Percentiles rank a stretch among this genome's conserved stretches.
These are phyloP conservation scores for Anser cygnoides DNA, from an alignment of 2,113 vertebrate genomes.

Conservation along the genomic window DNA sequence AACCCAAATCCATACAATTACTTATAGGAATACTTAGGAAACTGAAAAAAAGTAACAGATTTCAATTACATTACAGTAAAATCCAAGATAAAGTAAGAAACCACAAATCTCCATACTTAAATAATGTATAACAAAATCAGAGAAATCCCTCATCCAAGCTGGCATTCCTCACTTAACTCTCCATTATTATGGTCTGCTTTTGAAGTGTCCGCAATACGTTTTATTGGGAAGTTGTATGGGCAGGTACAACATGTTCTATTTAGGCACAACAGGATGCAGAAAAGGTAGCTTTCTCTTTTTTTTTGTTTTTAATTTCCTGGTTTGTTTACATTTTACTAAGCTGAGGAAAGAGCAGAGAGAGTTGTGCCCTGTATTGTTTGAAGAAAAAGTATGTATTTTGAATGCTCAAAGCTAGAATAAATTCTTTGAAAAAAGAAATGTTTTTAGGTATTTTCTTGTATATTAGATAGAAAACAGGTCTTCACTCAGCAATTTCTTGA, in stretches of 20 bases:
- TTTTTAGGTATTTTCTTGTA: rapidly evolving
- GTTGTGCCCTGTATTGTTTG: neutral
- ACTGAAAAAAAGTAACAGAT: neutral
- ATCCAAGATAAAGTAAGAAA: conserved; percentile 47
- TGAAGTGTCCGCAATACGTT: neutral
- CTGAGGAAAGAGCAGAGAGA: neutral
- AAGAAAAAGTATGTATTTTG: neutral
- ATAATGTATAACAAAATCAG: conserved; percentile 45
- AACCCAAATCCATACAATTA: conserved; percentile 16
- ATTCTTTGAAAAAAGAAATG: neutral
- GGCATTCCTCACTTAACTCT: conserved; percentile 54
- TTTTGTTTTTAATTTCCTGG: conserved; percentile 31
- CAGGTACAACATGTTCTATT: conserved; percentile 13
- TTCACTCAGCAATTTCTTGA: neutral
- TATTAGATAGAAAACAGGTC: neutral
- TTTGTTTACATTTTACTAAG: conserved; percentile 46
- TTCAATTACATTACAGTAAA: conserved; percentile 27
- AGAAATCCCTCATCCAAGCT: neutral
- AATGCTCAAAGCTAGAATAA: neutral
- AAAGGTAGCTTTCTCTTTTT: neutral
- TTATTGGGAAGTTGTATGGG: neutral
- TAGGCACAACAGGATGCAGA: conserved; percentile 1
- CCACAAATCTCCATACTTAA: conserved; percentile 1
- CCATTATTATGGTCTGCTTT: conserved; percentile 38
- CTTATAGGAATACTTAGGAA: conserved; percentile 2